Percentiles rank a stretch among this genome's conserved stretches.
Conservation (phyloP, 2,888 invertebrate species). For the Tiliacea aurago region DNA sequence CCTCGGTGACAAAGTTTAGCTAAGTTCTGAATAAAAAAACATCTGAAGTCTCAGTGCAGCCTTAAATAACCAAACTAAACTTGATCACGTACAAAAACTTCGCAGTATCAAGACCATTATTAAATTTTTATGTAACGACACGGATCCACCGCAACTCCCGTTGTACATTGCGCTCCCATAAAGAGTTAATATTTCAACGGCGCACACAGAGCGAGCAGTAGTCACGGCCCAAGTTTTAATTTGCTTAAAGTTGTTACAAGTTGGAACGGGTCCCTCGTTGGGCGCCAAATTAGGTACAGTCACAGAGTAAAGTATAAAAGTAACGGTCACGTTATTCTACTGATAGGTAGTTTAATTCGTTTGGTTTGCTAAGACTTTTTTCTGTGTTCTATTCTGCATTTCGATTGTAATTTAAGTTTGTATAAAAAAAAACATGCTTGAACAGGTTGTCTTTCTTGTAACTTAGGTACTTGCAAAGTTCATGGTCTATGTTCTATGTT, state of each 20-base stretch:
- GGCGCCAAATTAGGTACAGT: slow-evolving; percentile 88
- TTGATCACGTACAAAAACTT: slow-evolving; percentile 80
- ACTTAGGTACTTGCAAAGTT: slow-evolving; percentile 38
- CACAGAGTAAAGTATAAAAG: slow-evolving; percentile 73
- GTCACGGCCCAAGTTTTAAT: slow-evolving; percentile 89
- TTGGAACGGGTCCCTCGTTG: slow-evolving; percentile 88
- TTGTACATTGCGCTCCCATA: slow-evolving; percentile 86
- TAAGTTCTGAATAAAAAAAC: slow-evolving; percentile 59
- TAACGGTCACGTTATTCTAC: slow-evolving; percentile 79
- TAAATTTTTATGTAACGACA: slow-evolving; percentile 86
- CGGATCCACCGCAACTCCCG: slow-evolving; percentile 76
- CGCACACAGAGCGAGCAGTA: slow-evolving; percentile 87
- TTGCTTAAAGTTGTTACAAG: slow-evolving; percentile 90
- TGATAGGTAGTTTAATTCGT: slow-evolving; percentile 89
- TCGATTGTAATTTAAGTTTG: slow-evolving; percentile 75
- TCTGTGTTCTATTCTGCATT: slow-evolving; percentile 72
- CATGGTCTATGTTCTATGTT: too few species aligned
- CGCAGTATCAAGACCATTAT: slow-evolving; percentile 78
- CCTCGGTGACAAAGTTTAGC: slow-evolving; percentile 41
- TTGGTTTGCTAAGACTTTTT: slow-evolving; percentile 76
- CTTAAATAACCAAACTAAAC: slow-evolving; percentile 72
- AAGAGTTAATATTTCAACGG: slow-evolving; percentile 90
- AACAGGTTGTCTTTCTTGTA: slow-evolving; percentile 36
- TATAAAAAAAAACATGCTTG: slow-evolving; percentile 35
- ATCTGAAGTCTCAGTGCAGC: slow-evolving; percentile 66